Base-by-base conservation (phyloP, 2,113 vertebrate species). In the Spea multiplicata region DNA sequence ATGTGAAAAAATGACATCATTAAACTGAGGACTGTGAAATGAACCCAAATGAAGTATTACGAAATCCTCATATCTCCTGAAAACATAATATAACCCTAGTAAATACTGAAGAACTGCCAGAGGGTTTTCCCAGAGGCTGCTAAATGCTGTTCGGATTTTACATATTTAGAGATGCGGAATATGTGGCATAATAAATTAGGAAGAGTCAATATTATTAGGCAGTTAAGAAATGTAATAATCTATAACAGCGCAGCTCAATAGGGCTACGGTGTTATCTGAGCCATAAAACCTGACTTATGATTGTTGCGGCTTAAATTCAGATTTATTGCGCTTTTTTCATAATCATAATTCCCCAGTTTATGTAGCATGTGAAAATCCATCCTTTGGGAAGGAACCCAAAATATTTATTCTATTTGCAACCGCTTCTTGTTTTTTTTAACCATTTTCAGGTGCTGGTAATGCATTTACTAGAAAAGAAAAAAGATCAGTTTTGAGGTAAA, bases 241-340 rank as follows among this genome's bases (percentile, higher is more conserved):
- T 8, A n/a, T 53, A 17, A 66, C 73, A 62, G 55, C 16, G 59
- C 44, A 48, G 75, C 75, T 13, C 66, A 57, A 49, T 61, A 47
- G n/a, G 55, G 61, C 70, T 76, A 76, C 66, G 13, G 10, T 16
- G 75, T 61, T 53, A 76, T 44, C 61, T 14, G 17, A 49, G 57
- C 50, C 73, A 66, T 44, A n/a, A 74, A 66, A 30, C 30, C 30
- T 30, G 30, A 30, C 30, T 50, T 44, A 52, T 47, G 45, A 65
- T 50, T 66, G 47, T 48, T 44, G 73, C 30, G 30, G 30, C 30
- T 30, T 30, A 13, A 55, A 59, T 49, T 59, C 66, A 70, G 52
- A 76, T 74, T 30, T 49, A 52, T 76, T 76, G 66, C 46, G n/a
- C 67, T 61, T 76, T 49, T 69, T 48, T 69, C 61, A 44, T 76